Conservation (phyloP, 2,113 vertebrate species). For the Saccopteryx bilineata region DNA sequence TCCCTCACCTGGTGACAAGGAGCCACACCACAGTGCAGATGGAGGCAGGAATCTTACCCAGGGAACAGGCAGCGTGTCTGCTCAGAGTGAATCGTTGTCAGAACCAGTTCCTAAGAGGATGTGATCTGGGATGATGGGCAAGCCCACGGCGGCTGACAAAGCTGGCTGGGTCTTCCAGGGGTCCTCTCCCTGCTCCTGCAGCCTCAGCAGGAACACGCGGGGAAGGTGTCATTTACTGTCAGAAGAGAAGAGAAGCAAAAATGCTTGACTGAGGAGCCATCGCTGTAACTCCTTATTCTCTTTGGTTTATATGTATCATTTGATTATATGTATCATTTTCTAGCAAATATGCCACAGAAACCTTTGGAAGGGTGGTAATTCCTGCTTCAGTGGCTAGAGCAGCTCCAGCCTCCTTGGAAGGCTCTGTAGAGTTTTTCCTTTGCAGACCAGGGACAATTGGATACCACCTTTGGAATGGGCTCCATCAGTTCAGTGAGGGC, state of each 20-base stretch:
- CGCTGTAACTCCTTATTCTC: neutral
- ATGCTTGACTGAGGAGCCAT: neutral
- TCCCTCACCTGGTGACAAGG: neutral
- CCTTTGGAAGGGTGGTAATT: neutral
- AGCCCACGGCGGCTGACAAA: neutral
- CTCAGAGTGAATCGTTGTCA: neutral
- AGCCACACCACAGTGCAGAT: neutral
- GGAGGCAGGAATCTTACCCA: neutral
- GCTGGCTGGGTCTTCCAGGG: neutral
- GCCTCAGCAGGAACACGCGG: neutral
- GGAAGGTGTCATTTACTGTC: neutral
- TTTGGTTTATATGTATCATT: neutral
- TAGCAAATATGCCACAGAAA: neutral
- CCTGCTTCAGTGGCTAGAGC: neutral
- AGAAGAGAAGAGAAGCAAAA: neutral
- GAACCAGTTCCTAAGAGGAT: neutral
- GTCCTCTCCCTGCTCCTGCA: accelerated
- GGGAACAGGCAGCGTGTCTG: neutral
- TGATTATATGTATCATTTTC: neutral
- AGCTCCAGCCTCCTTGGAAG: neutral
- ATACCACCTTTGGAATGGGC: neutral
- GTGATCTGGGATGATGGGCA: neutral
- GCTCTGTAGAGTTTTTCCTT: neutral
- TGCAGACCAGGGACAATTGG: neutral
- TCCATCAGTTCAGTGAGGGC: neutral